Conservation (phyloP, 2,113 vertebrate species). For the Gallinago media region DNA sequence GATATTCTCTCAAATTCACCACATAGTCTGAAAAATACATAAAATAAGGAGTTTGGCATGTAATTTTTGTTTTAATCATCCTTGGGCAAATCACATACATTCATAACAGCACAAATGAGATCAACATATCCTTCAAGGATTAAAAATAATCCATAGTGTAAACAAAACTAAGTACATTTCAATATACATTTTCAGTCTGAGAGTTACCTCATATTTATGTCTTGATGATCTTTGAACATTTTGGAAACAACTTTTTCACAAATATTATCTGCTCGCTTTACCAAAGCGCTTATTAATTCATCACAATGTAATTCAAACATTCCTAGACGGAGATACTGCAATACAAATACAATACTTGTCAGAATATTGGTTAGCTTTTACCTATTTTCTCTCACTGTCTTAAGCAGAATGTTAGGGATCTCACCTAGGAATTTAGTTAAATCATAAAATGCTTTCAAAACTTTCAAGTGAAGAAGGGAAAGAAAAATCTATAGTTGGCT, state of each 20-base stretch:
- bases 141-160: not conserved
- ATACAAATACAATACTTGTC: not conserved
- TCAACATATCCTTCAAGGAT: not conserved
- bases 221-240: slow-evolving; percentile 82
- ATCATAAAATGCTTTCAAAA: not conserved
- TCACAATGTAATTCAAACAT: slow-evolving; percentile 90
- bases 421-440: not conserved
- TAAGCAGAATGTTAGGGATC: not conserved
- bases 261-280: slow-evolving; percentile 79
- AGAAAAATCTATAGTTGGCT: not conserved
- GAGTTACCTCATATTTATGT: slow-evolving; percentile 76
- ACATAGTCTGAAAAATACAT: slow-evolving; percentile 79
- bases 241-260: slow-evolving; percentile 77
- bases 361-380: not conserved
- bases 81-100: not conserved
- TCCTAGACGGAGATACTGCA: slow-evolving; percentile 82
- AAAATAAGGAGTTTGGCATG: not conserved
- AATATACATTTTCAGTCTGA: not conserved
- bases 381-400: not conserved
- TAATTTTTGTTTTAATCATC: not conserved
- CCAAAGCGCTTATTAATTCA: slow-evolving; percentile 80
- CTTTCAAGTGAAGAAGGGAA: not conserved
- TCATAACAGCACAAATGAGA: not conserved
- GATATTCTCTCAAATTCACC: slow-evolving; percentile 87
- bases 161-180: not conserved